phyloP scores from a whole-genome alignment of 2,888 invertebrate species.

The Gerosis bhagava region DNA sequence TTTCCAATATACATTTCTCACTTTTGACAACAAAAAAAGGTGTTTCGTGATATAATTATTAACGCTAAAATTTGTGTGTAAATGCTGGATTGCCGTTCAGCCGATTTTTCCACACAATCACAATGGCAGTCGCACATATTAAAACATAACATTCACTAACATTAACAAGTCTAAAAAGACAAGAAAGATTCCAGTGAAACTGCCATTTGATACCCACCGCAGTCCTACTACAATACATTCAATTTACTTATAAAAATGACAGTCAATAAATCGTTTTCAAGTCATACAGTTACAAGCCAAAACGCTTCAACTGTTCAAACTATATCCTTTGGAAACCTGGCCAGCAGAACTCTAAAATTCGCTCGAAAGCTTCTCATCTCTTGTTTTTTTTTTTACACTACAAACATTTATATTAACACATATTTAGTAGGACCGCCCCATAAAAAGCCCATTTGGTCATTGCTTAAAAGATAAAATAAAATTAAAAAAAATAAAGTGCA shows the following conservation, averaged over 20 bases:
- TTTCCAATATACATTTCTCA: constrained; percentile 53
- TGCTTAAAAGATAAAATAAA: constrained; percentile 50
- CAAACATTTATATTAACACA: constrained; percentile 34
- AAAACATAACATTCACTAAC: constrained; percentile 36
- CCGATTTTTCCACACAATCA: constrained; percentile 43
- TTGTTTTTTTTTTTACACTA: constrained; percentile 13
- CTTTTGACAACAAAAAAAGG: too few species aligned
- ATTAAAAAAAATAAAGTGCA: constrained; percentile 47
- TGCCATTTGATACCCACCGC: constrained; percentile 51
- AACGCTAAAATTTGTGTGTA: constrained; percentile 53
- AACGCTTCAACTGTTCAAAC: constrained; percentile 32
- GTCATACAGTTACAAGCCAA: constrained; percentile 45
- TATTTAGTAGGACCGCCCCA: constrained; percentile 63
- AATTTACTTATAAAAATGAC: constrained; percentile 64
- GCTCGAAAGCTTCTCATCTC: constrained; percentile 35
- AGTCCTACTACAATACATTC: constrained; percentile 72
- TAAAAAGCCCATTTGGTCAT: constrained; percentile 48
- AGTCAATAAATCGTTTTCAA: constrained; percentile 63
- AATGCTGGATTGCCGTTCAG: constrained; percentile 45
- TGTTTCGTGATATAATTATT: too few species aligned
- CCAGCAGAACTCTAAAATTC: constrained; percentile 46
- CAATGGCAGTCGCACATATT: constrained; percentile 40
- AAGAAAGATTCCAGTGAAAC: constrained; percentile 40
- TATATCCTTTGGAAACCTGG: constrained; percentile 41
- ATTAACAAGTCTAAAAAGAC: constrained; percentile 31